Percentiles rank a stretch among this genome's conserved stretches.
Conservation (phyloP, 1,140 invertebrate species). For the Penaeus vannamei region DNA sequence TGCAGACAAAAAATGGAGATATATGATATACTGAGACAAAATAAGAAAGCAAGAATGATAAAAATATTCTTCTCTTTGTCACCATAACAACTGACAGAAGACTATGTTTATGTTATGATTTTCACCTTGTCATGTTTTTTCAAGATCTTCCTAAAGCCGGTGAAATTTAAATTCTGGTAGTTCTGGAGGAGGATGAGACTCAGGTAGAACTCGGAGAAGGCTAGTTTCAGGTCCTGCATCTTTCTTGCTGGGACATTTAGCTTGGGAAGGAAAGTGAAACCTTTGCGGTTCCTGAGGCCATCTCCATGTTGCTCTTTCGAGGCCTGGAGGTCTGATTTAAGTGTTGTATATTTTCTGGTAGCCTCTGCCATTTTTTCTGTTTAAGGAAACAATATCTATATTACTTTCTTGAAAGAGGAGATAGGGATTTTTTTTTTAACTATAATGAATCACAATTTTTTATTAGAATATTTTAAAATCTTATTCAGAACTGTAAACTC, state of each 20-base stretch:
- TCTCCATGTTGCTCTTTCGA: slow-evolving; percentile 68
- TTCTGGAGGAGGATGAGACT: slow-evolving; percentile 91
- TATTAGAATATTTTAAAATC: too few species aligned
- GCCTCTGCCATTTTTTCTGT: slow-evolving; percentile 98
- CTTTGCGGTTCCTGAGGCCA: slow-evolving; percentile 65
- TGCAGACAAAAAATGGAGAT: slow-evolving; percentile 25
- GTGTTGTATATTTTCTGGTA: slow-evolving; percentile 91
- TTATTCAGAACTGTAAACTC: too few species aligned
- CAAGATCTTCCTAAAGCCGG: slow-evolving; percentile 99
- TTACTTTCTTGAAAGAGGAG: too few species aligned
- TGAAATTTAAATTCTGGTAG: slow-evolving; percentile 95
- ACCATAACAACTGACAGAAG: not conserved
- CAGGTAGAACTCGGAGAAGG: slow-evolving; percentile 99
- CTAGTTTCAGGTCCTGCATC: slow-evolving; percentile 94
- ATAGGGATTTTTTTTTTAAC: too few species aligned
- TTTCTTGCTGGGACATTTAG: slow-evolving; percentile 74
- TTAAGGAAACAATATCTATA: slow-evolving; percentile 56
- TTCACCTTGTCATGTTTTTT: slow-evolving; percentile 99
- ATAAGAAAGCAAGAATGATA: not conserved
- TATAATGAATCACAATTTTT: too few species aligned
- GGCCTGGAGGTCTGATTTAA: slow-evolving; percentile 90
- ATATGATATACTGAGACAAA: not conserved
- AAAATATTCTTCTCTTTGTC: not conserved
- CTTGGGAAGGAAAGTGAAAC: slow-evolving; percentile 64
- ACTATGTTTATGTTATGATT: not conserved